Percentiles rank a stretch among this genome's conserved stretches.
phyloP scores from a whole-genome alignment of 2,888 invertebrate genomes.

The Calameuta pallipes region DNA sequence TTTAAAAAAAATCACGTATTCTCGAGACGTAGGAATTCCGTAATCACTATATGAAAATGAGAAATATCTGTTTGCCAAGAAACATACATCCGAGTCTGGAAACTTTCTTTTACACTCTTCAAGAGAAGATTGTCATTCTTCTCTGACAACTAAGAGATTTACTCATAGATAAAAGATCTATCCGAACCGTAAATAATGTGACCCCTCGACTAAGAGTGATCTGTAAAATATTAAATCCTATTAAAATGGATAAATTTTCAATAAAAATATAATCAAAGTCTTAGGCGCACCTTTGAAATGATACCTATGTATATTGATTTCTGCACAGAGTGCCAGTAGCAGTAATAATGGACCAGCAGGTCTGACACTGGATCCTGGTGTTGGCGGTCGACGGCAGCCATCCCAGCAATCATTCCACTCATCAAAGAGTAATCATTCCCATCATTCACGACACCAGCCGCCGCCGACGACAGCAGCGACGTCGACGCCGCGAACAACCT shows the following conservation, averaged over 20 bases:
- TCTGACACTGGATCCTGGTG: conserved; percentile 43
- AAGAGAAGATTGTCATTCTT: no score
- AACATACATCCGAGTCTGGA: no score
- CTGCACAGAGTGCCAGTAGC: conserved; percentile 51
- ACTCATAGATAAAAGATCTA: no score
- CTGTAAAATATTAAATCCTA: neutral
- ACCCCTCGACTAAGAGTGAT: no score
- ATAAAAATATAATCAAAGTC: neutral
- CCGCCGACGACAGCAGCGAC: conserved; percentile 39
- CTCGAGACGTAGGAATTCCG: no score
- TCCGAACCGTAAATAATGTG: no score
- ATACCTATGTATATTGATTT: neutral
- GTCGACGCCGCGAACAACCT: conserved; percentile 43
- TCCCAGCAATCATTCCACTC: conserved; percentile 64
- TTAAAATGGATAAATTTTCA: neutral
- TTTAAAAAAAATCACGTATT: no score
- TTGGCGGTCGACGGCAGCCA: conserved; percentile 54
- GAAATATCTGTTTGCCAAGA: no score
- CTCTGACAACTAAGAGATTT: no score
- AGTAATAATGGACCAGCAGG: conserved; percentile 52
- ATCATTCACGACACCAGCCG: conserved; percentile 49
- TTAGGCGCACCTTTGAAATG: neutral
- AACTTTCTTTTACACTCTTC: neutral
- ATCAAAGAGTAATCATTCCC: conserved; percentile 56
- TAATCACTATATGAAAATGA: no score